Evolutionary conservation across 2,113 vertebrate genomes (phyloP).

Genomic region (Pygoscelis adeliae): DNA sequence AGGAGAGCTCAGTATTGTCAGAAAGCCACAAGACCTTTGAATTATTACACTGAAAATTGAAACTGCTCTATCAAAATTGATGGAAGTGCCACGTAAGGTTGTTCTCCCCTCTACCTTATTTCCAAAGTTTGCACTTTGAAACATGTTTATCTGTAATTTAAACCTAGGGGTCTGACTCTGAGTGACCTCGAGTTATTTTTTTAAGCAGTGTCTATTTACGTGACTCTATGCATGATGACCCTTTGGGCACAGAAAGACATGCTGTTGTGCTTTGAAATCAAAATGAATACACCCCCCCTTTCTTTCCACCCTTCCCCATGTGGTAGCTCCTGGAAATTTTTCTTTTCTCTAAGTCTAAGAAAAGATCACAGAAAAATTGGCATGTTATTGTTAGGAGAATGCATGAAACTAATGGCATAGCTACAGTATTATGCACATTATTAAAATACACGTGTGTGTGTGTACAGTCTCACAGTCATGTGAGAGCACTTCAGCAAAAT

Average conservation of each 20-base stretch:
- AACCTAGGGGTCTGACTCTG: background rate
- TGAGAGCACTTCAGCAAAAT: background rate
- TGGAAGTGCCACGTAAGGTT: background rate
- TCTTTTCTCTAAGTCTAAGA: background rate
- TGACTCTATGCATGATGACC: conserved; percentile 35
- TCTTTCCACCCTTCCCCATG: background rate
- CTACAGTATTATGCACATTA: background rate
- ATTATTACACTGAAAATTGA: conserved; percentile 11
- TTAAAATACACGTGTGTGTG: background rate
- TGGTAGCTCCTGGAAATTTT: background rate
- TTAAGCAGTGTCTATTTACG: conserved; percentile 16
- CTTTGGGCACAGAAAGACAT: conserved; percentile 13
- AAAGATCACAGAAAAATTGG: background rate
- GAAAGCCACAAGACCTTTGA: background rate
- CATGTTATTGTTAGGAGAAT: background rate
- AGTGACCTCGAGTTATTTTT: conserved; percentile 33
- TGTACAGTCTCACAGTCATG: background rate
- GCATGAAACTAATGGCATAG: background rate
- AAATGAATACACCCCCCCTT: background rate
- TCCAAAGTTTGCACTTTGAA: conserved; percentile 22
- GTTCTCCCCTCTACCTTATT: background rate
- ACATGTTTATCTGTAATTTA: conserved; percentile 28
- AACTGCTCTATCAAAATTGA: conserved; percentile 13
- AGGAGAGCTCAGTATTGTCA: background rate
- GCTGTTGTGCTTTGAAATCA: conserved; percentile 46